Evolutionary conservation across 2,113 vertebrate species (phyloP).

Genomic region (Brienomyrus longianalis): DNA sequence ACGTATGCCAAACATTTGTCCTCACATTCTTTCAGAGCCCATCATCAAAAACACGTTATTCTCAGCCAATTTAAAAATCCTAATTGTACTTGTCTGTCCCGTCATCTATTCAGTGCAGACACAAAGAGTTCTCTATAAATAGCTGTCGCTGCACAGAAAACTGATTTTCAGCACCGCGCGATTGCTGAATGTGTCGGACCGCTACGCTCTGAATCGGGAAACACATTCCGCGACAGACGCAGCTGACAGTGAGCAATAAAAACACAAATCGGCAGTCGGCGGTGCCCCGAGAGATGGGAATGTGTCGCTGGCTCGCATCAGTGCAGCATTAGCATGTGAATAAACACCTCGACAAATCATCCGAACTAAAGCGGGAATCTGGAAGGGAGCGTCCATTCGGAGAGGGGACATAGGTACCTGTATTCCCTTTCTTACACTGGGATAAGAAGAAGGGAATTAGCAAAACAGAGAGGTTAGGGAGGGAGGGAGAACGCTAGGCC

Average conservation of each 20-base stretch:
- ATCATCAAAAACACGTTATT: neutral
- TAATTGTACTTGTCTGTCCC: neutral
- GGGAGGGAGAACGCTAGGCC: neutral
- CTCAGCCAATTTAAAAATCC: neutral
- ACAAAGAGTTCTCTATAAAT: conserved; percentile 1
- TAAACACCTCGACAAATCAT: conserved; percentile 26
- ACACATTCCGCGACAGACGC: neutral
- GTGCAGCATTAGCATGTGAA: conserved; percentile 28
- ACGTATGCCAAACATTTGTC: neutral
- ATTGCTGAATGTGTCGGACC: neutral
- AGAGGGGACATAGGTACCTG: too few species aligned
- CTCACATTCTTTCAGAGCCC: neutral
- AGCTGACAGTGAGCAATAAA: conserved; percentile 16
- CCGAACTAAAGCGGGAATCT: conserved; percentile 14
- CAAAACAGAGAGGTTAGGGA: neutral
- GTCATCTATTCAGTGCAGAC: neutral
- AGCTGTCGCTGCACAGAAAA: neutral
- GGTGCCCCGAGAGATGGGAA: conserved; percentile 16
- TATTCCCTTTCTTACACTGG: neutral
- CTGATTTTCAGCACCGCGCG: neutral
- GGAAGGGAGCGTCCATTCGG: neutral
- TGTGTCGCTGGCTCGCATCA: conserved; percentile 17
- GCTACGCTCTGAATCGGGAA: neutral
- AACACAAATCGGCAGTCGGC: neutral
- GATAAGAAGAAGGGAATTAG: neutral